phyloP scores from a whole-genome alignment of 92 coral and sea anemone genomes.

The Plumapathes pennacea region DNA sequence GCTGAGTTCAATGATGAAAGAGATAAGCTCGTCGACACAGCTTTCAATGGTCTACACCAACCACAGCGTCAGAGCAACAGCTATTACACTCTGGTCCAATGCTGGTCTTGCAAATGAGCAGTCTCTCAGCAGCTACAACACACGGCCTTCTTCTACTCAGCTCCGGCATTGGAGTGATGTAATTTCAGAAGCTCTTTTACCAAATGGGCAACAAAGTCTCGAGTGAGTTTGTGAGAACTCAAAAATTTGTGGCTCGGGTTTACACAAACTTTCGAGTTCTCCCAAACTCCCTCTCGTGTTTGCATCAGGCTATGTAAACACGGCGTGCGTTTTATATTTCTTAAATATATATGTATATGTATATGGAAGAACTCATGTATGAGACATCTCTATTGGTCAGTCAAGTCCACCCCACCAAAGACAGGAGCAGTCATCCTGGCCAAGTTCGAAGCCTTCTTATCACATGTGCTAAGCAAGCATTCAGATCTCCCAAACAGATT shows the following conservation, averaged over 20 bases:
- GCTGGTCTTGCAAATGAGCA: constrained; percentile 48
- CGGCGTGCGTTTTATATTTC: too few species aligned
- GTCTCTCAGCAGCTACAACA: constrained; percentile 10
- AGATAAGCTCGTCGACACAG: constrained; percentile 29
- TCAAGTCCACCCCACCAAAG: constrained; percentile 24
- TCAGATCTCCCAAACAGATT: constrained; percentile 44
- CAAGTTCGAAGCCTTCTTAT: constrained; percentile 48
- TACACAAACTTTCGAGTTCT: too few species aligned
- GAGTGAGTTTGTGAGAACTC: too few species aligned
- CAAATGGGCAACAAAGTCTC: too few species aligned
- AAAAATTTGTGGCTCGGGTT: too few species aligned
- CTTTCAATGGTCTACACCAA: constrained; percentile 37
- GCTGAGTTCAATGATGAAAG: constrained; percentile 42
- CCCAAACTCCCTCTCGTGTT: too few species aligned
- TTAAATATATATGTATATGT: too few species aligned
- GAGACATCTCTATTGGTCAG: constrained; percentile 60
- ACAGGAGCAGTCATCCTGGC: constrained; percentile 48
- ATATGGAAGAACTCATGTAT: constrained; percentile 67
- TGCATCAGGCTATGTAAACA: too few species aligned
- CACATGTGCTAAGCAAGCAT: constrained; percentile 44
- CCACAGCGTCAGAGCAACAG: constrained; percentile 42
- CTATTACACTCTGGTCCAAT: constrained; percentile 47
- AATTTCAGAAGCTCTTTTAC: constrained; percentile 8
- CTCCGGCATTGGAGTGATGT: constrained; percentile 15
- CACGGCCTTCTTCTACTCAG: constrained; percentile 10